Evolutionary conservation across 2,797 vertebrate species (phyloP), one percentile per base, ranked within the genome.

Genomic region (Sciurus vulgaris): DNA sequence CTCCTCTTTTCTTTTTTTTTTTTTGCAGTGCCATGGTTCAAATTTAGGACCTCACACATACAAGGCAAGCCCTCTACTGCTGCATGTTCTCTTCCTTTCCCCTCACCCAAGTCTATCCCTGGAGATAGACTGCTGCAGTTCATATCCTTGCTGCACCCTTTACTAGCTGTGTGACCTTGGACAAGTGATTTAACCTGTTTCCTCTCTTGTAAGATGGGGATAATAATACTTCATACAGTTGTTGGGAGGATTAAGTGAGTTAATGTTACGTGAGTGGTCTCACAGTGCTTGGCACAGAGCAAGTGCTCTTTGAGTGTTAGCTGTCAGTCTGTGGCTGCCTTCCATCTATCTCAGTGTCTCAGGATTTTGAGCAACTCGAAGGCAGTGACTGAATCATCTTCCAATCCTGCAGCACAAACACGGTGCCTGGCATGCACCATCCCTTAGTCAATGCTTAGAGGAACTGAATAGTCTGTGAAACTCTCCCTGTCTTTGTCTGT

Each of bases 401-500:
- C 41, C n/a, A 33, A 33, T 35, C 65, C 51, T 0, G 26, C 28
- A 41, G 79, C 81, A 35, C 69, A 22, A 69, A 69, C 87, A 38
- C 73, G 7, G 79, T 17, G 77, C 51, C 74, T 61, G 88, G 35
- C 70, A 30, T 5, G 35, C 65, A 33, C 44, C 17, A 59, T 83
- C 87, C 54, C 93, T 91, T 51, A 78, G 82, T 87, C 92, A 87
- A 88, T 15, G 67, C 86, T 84, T 41, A 72, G 59, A 88, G 56
- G 78, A 73, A 92, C 33, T 35, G 38, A 86, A 33, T 30, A 56
- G 67, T 85, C 70, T 38, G 78, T 61, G 84, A 79, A 82, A 65
- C 85, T 90, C 77, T 91, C 84, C 69, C 73, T 12, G 95, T 91
- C 85, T 97, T 95, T 96, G 96, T 96, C 95, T 97, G 91, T 84